Conservation (phyloP, 2,888 invertebrate genomes). For the Achlya flavicornis region DNA sequence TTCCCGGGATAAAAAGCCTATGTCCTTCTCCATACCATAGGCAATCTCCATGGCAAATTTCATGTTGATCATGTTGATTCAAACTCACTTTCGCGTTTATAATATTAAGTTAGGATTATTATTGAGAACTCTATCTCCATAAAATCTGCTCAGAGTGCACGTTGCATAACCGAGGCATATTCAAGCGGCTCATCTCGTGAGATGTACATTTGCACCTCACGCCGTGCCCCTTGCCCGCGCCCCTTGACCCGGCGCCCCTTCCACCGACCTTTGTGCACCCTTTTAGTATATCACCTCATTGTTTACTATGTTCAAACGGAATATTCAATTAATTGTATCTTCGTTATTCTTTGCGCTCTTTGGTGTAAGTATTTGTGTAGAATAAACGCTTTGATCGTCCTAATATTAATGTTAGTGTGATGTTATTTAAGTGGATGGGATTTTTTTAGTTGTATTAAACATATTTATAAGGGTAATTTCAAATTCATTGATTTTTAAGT, state of each 20-base stretch:
- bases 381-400: no score
- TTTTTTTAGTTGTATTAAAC: no score
- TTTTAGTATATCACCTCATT: constrained; percentile 49
- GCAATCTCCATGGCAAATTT: no score
- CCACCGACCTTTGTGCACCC: constrained; percentile 51
- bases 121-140: background rate
- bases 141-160: background rate
- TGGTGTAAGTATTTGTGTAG: no score
- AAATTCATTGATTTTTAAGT: no score
- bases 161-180: constrained; percentile 47
- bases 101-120: no score
- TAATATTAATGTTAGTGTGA: no score
- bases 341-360: background rate
- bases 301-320: constrained; percentile 10
- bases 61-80: no score
- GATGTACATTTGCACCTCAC: constrained; percentile 62
- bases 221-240: background rate
- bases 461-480: no score
- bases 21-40: no score
- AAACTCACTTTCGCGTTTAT: no score
- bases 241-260: constrained; percentile 26
- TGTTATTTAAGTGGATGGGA: no score
- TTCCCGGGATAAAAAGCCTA: background rate
- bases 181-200: constrained; percentile 55
- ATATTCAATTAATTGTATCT: background rate